Evolutionary conservation across 2,797 vertebrate genomes (phyloP), one percentile per base, ranked within the genome.

Genomic region (Catharus ustulatus): DNA sequence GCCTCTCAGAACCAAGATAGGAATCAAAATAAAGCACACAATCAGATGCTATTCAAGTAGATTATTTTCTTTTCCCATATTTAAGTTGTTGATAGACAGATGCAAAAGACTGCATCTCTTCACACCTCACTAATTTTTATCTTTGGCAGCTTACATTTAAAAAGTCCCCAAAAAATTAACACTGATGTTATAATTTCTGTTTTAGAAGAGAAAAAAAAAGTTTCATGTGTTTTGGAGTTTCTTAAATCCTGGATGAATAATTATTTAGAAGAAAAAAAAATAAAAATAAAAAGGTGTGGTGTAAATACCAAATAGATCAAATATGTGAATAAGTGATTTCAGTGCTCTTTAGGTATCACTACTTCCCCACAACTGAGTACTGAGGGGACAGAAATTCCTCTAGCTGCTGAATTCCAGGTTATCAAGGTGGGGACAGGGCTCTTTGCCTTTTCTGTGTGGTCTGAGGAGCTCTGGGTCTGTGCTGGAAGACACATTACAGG

Each of bases 321-420:
- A 34, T 32, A 54, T 17, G 5, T 13, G 46, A 66, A 21, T 59
- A 59, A 40, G 24, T 21, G 21, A 64, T 29, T 30, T 72, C 52
- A 12, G n/a, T 6, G 26, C 3, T 52, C 66, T 59, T 19, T 34
- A 45, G 20, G 45, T 13, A 5, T 42, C 16, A 0, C 19, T 57
- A 34, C 38, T 30, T 52, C 24, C 26, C 18, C 19, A 5, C 15
- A 54, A 8, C 16, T 40, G 13, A 69, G 61, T 75, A 23, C 90
- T 52, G 91, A 59, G 81, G 34, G 74, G 52, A 38, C 79, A 61
- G 61, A 73, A 94, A 86, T 57, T 48, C 79, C 96, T 93, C 84
- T 59, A 71, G 85, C 74, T 88, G 89, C 95, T 97, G 97, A 95
- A 97, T 97, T 91, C 94, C 81, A 94, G 88, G 80, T 63, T 85